Evolutionary conservation across 2,113 vertebrate species (phyloP).

Genomic region (Semicossyphus pulcher): DNA sequence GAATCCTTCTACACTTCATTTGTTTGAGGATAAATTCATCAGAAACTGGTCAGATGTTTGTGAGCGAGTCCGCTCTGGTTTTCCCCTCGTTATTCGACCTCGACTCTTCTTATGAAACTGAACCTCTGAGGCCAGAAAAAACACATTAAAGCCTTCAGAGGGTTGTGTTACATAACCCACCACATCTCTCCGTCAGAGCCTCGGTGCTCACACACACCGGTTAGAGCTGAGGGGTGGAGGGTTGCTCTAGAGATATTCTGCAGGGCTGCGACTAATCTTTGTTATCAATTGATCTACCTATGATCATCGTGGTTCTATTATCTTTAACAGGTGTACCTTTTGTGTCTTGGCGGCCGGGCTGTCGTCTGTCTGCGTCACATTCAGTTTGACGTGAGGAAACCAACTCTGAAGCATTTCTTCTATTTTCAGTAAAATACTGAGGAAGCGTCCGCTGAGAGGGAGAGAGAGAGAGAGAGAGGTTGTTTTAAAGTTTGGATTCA

Average conservation of each 20-base stretch:
- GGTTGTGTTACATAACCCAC: constrained; percentile 7
- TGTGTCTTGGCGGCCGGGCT: constrained; percentile 18
- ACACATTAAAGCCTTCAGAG: neutral
- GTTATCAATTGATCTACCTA: too few species aligned
- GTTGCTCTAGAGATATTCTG: too few species aligned
- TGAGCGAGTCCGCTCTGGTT: neutral
- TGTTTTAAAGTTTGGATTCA: too few species aligned
- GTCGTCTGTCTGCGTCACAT: neutral
- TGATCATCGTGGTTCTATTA: too few species aligned
- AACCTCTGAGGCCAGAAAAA: neutral
- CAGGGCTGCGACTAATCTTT: too few species aligned
- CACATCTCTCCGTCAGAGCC: too few species aligned
- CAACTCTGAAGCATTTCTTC: constrained; percentile 72
- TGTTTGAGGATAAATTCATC: too few species aligned
- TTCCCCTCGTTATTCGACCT: constrained; percentile 14
- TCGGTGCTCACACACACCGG: too few species aligned
- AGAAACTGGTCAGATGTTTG: neutral
- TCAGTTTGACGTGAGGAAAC: constrained; percentile 64
- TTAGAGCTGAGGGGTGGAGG: too few species aligned
- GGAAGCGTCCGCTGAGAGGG: constrained; percentile 45
- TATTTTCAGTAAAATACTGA: constrained; percentile 62
- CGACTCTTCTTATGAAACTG: neutral
- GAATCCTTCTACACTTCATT: too few species aligned
- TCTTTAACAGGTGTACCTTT: constrained; percentile 48
- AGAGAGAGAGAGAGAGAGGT: neutral